A percentile compares a stretch with the other conserved stretches of the same genome.
These are phyloP conservation scores for Sapayoa aenigma DNA, from an alignment of 2,113 vertebrate species.

Conservation along the genomic window DNA sequence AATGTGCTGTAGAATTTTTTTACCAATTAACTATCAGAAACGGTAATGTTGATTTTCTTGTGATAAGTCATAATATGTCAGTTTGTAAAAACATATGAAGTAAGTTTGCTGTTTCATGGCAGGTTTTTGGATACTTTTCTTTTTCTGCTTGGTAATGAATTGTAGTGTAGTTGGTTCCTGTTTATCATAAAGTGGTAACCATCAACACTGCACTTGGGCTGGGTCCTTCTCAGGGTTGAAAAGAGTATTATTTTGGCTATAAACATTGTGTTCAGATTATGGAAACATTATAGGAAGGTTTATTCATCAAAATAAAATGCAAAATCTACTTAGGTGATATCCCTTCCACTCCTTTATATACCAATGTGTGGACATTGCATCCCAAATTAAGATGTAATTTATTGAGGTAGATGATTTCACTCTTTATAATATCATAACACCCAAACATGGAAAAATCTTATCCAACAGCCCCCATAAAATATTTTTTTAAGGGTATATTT, in stretches of 20 bases:
- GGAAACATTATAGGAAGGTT: not conserved
- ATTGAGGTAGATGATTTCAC: not conserved
- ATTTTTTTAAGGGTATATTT: not conserved
- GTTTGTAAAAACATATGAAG: not conserved
- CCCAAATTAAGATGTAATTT: not conserved
- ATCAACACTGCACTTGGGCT: not conserved
- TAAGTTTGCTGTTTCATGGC: not conserved
- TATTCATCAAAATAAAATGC: not conserved
- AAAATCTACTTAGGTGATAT: not conserved
- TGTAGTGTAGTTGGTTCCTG: not conserved
- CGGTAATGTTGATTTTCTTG: not conserved
- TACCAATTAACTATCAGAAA: not conserved
- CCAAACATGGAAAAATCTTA: not conserved
- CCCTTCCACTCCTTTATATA: not conserved
- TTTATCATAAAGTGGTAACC: not conserved
- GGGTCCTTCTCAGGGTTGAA: not conserved
- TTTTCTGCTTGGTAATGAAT: not conserved
- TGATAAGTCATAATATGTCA: not conserved
- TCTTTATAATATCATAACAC: not conserved
- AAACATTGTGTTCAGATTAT: not conserved
- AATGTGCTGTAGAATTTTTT: not conserved
- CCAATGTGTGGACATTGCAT: rapidly evolving
- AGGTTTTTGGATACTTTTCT: not conserved
- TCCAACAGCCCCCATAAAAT: not conserved
- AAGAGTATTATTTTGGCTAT: not conserved